These are phyloP conservation scores for Porites evermanni DNA, from an alignment of 92 coral and sea anemone species.

Conservation along the genomic window DNA sequence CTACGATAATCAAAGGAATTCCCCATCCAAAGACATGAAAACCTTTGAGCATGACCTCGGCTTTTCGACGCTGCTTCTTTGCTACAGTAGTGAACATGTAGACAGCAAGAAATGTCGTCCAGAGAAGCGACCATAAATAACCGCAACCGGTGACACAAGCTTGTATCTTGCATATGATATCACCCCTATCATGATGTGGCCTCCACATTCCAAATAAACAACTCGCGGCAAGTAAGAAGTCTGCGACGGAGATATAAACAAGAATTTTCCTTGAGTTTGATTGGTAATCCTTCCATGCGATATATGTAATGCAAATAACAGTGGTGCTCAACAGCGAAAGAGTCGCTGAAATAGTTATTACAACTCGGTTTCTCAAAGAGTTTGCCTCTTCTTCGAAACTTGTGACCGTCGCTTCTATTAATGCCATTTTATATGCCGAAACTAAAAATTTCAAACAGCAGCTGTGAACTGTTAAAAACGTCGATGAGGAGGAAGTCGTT, in stretches of 20 bases:
- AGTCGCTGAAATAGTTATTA: constrained; percentile 54
- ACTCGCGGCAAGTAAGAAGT: constrained; percentile 85
- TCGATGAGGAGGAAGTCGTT: no score
- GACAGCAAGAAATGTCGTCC: constrained; percentile 89
- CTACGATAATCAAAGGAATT: constrained; percentile 69
- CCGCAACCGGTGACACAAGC: constrained; percentile 85
- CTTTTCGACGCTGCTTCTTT: constrained; percentile 52
- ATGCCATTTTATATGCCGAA: no score
- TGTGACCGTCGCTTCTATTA: no score
- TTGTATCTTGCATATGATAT: constrained; percentile 60
- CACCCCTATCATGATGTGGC: neutral
- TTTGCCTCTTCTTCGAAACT: neutral
- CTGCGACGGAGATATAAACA: constrained; percentile 87
- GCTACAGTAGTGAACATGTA: constrained; percentile 71
- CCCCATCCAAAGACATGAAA: constrained; percentile 86
- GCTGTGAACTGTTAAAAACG: no score
- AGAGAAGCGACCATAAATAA: constrained; percentile 88
- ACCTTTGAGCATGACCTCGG: constrained; percentile 66
- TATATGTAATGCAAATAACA: constrained; percentile 72
- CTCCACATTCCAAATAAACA: constrained; percentile 29
- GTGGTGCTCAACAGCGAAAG: constrained; percentile 82
- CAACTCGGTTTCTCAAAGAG: neutral
- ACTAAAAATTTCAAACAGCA: no score
- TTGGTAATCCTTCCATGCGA: constrained; percentile 86
- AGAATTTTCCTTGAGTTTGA: constrained; percentile 85